These are phyloP conservation scores for Tricholaema leucomelas DNA, from an alignment of 2,113 vertebrate genomes.

Conservation along the genomic window DNA sequence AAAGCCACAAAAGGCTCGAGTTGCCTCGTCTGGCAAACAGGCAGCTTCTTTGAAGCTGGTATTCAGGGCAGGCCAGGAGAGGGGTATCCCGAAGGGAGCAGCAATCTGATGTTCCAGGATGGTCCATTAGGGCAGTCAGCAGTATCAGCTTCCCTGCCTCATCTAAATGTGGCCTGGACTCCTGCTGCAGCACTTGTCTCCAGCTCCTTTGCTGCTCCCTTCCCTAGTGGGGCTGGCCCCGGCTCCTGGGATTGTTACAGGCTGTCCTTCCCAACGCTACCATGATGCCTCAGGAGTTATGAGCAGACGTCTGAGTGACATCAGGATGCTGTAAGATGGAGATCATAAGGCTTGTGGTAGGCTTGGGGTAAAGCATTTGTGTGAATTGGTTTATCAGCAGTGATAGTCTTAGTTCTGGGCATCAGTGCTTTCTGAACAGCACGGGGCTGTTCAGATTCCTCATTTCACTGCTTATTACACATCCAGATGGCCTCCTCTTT, in stretches of 20 bases:
- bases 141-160: neutral
- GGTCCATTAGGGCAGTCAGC: neutral
- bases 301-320: fast-evolving
- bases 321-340: neutral
- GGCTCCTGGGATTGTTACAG: fast-evolving
- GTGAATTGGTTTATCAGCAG: neutral
- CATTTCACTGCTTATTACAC: neutral
- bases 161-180: fast-evolving
- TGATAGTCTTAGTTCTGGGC: neutral
- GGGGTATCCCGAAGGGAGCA: neutral
- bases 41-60: neutral
- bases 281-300: fast-evolving
- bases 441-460: neutral
- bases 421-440: neutral
- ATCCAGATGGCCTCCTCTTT: neutral
- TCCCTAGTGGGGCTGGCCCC: neutral
- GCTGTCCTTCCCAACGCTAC: neutral
- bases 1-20: neutral
- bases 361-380: neutral
- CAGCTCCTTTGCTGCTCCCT: neutral
- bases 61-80: neutral
- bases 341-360: neutral
- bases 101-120: fast-evolving
- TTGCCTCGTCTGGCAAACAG: neutral
- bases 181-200: neutral